Conservation (phyloP, 2,888 invertebrate species). For the Patella ulyssiponensis region DNA sequence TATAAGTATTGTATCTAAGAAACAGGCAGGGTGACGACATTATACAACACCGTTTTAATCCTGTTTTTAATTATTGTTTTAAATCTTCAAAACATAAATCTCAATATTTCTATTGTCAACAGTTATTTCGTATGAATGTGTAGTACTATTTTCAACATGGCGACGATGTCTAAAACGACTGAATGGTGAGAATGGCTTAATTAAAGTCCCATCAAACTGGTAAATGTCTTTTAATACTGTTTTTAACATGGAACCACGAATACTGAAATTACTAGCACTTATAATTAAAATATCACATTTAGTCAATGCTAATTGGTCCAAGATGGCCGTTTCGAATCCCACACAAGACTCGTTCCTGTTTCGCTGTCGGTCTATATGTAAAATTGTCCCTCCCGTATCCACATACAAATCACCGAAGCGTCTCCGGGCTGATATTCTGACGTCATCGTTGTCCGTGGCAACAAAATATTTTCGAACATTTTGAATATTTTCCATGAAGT, state of each 20-base stretch:
- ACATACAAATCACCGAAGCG: conserved; percentile 17
- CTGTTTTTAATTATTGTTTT: too few species aligned
- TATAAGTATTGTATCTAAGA: too few species aligned
- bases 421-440: conserved; percentile 22
- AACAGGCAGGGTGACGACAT: too few species aligned
- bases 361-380: conserved; percentile 25
- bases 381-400: conserved; percentile 23
- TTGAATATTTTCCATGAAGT: conserved; percentile 28
- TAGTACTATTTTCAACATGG: not conserved
- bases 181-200: not conserved
- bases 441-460: conserved; percentile 37
- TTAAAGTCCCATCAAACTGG: not conserved
- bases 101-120: too few species aligned
- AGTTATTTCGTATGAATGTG: too few species aligned
- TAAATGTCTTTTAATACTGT: not conserved
- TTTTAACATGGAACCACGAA: conserved; percentile 22
- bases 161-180: not conserved
- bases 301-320: conserved; percentile 23
- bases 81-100: too few species aligned
- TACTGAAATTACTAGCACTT: conserved; percentile 22
- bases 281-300: conserved; percentile 23
- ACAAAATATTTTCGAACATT: conserved; percentile 35
- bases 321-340: conserved; percentile 18
- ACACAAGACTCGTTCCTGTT: conserved; percentile 17
- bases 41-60: too few species aligned